Evolutionary conservation across 1,140 invertebrate genomes (phyloP).

Genomic region (Neomicropteryx cornuta): DNA sequence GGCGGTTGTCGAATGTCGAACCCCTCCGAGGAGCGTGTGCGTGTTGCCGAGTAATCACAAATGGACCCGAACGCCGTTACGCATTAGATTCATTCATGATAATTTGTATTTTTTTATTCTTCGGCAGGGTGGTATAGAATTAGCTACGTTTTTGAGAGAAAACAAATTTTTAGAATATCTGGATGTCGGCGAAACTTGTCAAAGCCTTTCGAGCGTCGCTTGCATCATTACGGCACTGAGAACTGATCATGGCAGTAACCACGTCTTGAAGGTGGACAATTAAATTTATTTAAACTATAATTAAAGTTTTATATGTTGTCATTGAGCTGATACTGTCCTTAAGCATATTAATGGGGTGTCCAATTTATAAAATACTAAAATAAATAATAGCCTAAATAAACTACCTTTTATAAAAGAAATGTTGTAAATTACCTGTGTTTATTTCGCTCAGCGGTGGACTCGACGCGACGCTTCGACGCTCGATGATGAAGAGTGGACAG

Average conservation of each 20-base stretch:
- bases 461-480: too few relatives aligned
- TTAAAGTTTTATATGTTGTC: neutral
- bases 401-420: neutral
- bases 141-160: slow-evolving; percentile 33
- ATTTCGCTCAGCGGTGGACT: too few relatives aligned
- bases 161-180: slow-evolving; percentile 33
- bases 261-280: neutral
- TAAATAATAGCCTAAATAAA: neutral
- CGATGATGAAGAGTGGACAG: neutral
- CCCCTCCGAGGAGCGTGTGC: too few relatives aligned
- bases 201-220: slow-evolving; percentile 37
- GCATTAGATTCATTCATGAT: too few relatives aligned
- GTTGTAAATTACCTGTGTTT: neutral
- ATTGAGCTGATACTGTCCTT: too few relatives aligned
- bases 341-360: too few relatives aligned
- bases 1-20: too few relatives aligned
- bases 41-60: too few relatives aligned
- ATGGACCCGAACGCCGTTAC: too few relatives aligned
- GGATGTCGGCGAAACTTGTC: slow-evolving; percentile 43
- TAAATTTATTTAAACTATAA: neutral
- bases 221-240: slow-evolving; percentile 33
- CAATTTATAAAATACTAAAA: too few relatives aligned
- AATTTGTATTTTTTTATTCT: neutral
- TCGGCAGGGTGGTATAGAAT: slow-evolving; percentile 29
- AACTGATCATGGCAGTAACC: slow-evolving; percentile 21